Evolutionary conservation across 2,888 invertebrate genomes (phyloP), one percentile per base, ranked within the genome.

Genomic region (Epistrophe eligans): DNA sequence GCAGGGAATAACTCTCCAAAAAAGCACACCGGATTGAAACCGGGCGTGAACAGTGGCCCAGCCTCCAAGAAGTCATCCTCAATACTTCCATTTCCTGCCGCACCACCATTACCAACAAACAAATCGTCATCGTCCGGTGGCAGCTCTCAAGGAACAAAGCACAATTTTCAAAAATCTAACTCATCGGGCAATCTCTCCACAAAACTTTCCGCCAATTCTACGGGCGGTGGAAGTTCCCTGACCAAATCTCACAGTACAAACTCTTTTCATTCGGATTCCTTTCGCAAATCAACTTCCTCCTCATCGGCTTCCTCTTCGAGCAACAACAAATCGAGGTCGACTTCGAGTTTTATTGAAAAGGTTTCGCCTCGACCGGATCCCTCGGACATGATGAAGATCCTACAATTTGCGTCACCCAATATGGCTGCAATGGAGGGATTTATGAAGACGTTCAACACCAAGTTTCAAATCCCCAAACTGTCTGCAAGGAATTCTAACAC

Each of bases 391-490:
- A 91, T 93, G 91, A 93, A 91, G 90, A 96, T 97, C 90, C 90
- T 94, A 1, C 92, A 93, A 77, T 92, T 94, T 74, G 93, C 93
- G 2, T 95, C 95, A 64, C 91, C 93, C 3, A 93, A 93, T 57
- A 93, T 95, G 91, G 95, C 95, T 4, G 94, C 96, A 19, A 95
- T 96, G 90, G 97, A 97, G 90, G 96, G 96, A 11, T 93, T 96
- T 76, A 96, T 96, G 90, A 97, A 97, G 90, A 95, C 96, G 11
- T 92, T 96, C 45, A 96, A 97, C 90, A 95, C 95, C 77, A 97
- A 97, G 90, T 97, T 97, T 93, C 97, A 97, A 93, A 97, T 97
- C 90, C 97, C 97, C 0, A 97, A 97, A 93, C 92, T 97, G 81
- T 96, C 96, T 0, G 95, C 95, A 5, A 89, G 92, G 15, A 81